Percentiles rank a stretch among this genome's conserved stretches.
Evolutionary conservation across 1,140 invertebrate genomes (phyloP).

Genomic region (Drosophila bifasciata): DNA sequence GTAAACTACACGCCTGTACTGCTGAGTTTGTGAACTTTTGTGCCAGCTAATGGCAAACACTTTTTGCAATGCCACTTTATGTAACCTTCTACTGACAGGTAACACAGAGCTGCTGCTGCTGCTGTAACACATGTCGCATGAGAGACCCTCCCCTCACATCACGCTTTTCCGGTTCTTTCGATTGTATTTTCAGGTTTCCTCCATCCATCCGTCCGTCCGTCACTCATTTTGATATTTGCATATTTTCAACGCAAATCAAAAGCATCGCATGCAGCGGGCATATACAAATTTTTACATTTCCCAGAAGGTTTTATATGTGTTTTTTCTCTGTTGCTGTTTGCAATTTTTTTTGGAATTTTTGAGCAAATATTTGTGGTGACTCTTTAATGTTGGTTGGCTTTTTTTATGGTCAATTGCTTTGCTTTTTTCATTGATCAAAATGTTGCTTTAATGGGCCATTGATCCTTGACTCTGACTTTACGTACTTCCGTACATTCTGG

Average conservation of each 20-base stretch:
- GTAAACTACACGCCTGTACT: conserved; percentile 17
- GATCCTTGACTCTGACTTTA: conserved; percentile 13
- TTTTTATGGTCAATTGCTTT: not conserved
- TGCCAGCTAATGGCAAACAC: conserved; percentile 4
- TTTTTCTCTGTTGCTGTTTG: conserved; percentile 17
- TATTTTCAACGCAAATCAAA: conserved; percentile 58
- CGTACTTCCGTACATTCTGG: not conserved
- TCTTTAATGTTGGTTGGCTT: conserved; percentile 2
- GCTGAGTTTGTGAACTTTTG: conserved; percentile 3
- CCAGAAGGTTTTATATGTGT: conserved; percentile 13
- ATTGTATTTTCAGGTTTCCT: conserved; percentile 24
- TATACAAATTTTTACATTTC: conserved; percentile 42
- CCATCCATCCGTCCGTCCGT: conserved; percentile 3
- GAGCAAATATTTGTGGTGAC: not conserved
- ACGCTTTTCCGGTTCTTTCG: conserved; percentile 14
- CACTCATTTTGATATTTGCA: conserved; percentile 57
- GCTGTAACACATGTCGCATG: conserved; percentile 30
- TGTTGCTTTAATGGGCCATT: not conserved
- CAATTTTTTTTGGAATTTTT: conserved; percentile 16
- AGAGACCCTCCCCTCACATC: conserved; percentile 7
- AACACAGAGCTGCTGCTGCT: no score
- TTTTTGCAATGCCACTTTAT: conserved; percentile 12
- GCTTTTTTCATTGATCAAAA: conserved; percentile 3
- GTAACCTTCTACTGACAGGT: conserved; percentile 16
- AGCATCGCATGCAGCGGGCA: conserved; percentile 52